These are phyloP conservation scores for Solea solea DNA, from an alignment of 2,113 vertebrate genomes.

Conservation along the genomic window DNA sequence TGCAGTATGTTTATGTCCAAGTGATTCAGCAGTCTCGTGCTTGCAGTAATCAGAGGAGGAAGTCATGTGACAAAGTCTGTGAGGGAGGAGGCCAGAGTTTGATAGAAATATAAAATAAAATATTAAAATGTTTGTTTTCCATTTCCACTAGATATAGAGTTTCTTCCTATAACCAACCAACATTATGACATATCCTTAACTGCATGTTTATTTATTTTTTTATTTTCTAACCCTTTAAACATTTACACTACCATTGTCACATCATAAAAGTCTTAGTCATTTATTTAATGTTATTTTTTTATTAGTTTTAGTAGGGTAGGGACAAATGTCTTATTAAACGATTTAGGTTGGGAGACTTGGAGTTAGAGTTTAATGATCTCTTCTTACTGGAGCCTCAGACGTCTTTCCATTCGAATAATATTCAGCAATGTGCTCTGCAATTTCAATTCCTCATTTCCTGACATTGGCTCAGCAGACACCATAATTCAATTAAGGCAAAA, in stretches of 20 bases:
- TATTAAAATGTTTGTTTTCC: no score
- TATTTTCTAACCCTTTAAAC: not conserved
- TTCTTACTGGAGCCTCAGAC: not conserved
- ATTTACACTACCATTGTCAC: not conserved
- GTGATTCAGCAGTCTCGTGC: no score
- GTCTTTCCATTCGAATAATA: not conserved
- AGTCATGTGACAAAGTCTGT: no score
- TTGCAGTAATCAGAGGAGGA: no score
- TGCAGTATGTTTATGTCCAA: no score
- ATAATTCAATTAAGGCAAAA: conserved; percentile 9
- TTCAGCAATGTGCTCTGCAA: not conserved
- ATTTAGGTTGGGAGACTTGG: not conserved
- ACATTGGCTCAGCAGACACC: not conserved
- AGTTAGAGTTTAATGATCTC: not conserved
- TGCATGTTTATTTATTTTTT: not conserved
- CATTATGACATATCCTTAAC: no score
- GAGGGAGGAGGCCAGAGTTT: no score
- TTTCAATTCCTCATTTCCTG: conserved; percentile 9
- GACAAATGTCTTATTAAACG: not conserved
- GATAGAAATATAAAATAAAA: no score
- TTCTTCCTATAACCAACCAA: no score
- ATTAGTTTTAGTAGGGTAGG: not conserved
- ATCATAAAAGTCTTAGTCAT: not conserved
- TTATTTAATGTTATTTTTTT: no score
- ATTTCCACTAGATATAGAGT: no score